A percentile compares a stretch with the other conserved stretches of the same genome.
Conservation (phyloP, 2,888 invertebrate species). For the Nemotelus pantherinus region DNA sequence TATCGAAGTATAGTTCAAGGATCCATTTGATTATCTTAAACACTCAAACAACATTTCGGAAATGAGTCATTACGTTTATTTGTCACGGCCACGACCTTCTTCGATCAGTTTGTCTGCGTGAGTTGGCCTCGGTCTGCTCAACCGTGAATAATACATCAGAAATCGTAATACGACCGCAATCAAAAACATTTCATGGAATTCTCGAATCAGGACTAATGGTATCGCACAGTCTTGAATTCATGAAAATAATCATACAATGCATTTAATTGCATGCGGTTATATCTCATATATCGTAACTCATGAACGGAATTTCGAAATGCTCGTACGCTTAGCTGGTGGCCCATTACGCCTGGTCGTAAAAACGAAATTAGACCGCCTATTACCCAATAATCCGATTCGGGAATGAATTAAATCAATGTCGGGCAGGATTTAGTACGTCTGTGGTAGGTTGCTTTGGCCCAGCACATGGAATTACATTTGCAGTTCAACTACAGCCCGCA, state of each 20-base stretch:
- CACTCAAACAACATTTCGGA: no score
- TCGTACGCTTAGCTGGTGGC: neutral
- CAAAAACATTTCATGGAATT: no score
- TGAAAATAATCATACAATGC: conserved; percentile 2
- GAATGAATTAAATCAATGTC: conserved; percentile 38
- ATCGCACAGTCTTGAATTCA: neutral
- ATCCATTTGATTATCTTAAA: no score
- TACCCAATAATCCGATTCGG: conserved; percentile 27
- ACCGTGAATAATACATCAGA: no score
- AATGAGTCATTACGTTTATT: no score
- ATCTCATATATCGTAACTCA: conserved; percentile 7
- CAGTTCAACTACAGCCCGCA: conserved; percentile 11
- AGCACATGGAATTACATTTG: neutral
- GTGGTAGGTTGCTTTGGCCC: neutral
- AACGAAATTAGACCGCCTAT: conserved; percentile 33
- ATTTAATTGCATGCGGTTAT: conserved; percentile 22
- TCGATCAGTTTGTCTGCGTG: no score
- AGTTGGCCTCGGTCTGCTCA: no score
- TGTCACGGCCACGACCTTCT: no score
- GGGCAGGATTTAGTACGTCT: conserved; percentile 19
- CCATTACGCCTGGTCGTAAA: conserved; percentile 28
- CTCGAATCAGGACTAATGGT: no score
- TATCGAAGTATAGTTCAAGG: no score
- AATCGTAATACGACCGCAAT: no score
- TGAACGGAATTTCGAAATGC: neutral